phyloP scores from a whole-genome alignment of 2,113 vertebrate species.

The Channa argus region DNA sequence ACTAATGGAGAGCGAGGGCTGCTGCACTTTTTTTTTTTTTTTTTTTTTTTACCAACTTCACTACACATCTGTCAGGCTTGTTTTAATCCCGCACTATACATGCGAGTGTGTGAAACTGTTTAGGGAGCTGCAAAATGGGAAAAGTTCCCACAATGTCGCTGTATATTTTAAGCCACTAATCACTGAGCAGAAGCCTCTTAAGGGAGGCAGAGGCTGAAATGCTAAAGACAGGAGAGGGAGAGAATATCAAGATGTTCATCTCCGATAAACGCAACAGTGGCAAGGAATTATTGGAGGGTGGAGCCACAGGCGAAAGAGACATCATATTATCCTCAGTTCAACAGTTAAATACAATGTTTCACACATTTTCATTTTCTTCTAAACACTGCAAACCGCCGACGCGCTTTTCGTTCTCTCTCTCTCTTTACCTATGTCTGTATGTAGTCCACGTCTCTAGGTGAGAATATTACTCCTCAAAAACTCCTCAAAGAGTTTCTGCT shows the following conservation, averaged over 20 bases:
- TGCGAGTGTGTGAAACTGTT: constrained; percentile 51
- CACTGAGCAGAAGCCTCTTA: constrained; percentile 30
- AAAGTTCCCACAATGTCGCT: constrained; percentile 51
- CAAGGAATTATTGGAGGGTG: constrained; percentile 32
- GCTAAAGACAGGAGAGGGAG: constrained; percentile 24
- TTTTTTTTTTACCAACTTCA: constrained; percentile 32
- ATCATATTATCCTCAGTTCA: not conserved
- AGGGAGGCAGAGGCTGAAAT: constrained; percentile 17
- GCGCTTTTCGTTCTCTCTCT: too few relatives aligned
- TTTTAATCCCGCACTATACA: constrained; percentile 65
- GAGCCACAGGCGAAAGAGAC: constrained; percentile 43
- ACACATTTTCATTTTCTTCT: not conserved
- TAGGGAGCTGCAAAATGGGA: constrained; percentile 20
- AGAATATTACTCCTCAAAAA: not conserved
- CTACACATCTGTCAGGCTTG: constrained; percentile 52
- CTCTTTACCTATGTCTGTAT: not conserved
- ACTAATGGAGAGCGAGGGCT: constrained; percentile 57
- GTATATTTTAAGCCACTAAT: constrained; percentile 58
- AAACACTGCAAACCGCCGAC: too few relatives aligned
- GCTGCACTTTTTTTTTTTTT: constrained; percentile 33
- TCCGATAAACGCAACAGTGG: constrained; percentile 50
- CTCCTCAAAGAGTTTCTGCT: not conserved
- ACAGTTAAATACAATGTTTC: not conserved
- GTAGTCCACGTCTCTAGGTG: not conserved
- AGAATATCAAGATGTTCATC: constrained; percentile 65